Conservation (phyloP, 2,113 vertebrate genomes). For the Nothocercus nigrocapillus region DNA sequence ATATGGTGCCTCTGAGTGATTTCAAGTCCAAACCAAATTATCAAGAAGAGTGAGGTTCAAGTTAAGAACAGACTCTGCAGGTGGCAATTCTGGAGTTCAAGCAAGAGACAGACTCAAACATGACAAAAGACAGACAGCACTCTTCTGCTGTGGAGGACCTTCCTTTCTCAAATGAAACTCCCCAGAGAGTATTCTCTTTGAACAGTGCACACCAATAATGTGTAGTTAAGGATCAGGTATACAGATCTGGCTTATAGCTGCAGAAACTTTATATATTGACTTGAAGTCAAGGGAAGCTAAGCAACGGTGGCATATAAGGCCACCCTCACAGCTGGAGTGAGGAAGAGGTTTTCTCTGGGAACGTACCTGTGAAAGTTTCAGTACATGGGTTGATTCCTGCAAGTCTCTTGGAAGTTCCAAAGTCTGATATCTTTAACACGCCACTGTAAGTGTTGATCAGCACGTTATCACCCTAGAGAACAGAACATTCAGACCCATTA, state of each 20-base stretch:
- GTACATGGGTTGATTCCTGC: slow-evolving; percentile 98
- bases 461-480: slow-evolving; percentile 93
- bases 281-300: slow-evolving; percentile 9
- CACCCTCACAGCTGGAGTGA: neutral
- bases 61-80: neutral
- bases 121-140: neutral
- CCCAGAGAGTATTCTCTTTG: neutral
- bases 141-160: neutral
- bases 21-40: slow-evolving; percentile 46
- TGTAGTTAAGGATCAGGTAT: neutral
- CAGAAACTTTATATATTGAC: neutral
- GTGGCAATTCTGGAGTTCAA: neutral
- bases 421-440: slow-evolving; percentile 98
- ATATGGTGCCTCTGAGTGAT: neutral
- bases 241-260: neutral
- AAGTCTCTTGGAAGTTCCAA: slow-evolving; percentile 96
- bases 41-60: neutral
- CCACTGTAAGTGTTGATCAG: slow-evolving; percentile 99
- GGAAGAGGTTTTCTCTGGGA: neutral
- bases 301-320: slow-evolving; percentile 7
- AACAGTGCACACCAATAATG: neutral
- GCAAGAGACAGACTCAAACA: neutral
- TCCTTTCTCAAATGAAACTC: neutral
- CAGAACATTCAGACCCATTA: slow-evolving; percentile 47
- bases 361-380: slow-evolving; percentile 96